Evolutionary conservation across 2,797 vertebrate species (phyloP).

Genomic region (Rhincodon typus): DNA sequence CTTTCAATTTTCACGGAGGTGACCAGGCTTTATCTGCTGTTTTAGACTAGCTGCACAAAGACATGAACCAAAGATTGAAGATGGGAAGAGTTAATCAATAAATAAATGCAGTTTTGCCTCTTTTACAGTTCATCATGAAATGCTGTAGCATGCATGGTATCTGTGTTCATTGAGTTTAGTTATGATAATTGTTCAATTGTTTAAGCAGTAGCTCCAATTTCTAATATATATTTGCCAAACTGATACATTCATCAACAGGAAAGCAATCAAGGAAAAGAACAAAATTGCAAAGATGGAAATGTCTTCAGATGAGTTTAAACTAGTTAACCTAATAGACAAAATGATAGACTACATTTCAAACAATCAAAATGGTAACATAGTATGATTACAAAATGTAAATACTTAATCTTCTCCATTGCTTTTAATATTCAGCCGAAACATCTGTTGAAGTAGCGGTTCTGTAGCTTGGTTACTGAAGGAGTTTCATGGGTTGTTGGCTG

Average conservation of each 20-base stretch:
- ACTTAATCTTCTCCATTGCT: neutral
- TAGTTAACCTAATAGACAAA: neutral
- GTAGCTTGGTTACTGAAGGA: neutral
- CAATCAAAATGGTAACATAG: neutral
- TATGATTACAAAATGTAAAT: neutral
- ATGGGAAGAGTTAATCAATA: neutral
- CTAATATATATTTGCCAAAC: neutral
- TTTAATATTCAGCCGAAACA: neutral
- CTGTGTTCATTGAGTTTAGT: neutral
- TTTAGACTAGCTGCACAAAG: neutral
- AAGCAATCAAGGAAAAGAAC: no score
- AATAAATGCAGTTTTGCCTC: neutral
- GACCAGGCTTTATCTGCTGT: no score
- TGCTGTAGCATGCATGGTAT: neutral
- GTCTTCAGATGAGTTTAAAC: neutral
- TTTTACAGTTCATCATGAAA: neutral
- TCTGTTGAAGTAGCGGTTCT: neutral
- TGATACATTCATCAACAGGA: neutral
- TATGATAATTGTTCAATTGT: neutral
- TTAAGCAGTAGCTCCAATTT: no score
- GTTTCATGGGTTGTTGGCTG: neutral
- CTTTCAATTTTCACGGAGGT: neutral
- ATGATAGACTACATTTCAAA: neutral
- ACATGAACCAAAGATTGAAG: neutral
- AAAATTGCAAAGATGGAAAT: neutral